Evolutionary conservation across 2,888 invertebrate species (phyloP).

Genomic region (Morpho helenor): DNA sequence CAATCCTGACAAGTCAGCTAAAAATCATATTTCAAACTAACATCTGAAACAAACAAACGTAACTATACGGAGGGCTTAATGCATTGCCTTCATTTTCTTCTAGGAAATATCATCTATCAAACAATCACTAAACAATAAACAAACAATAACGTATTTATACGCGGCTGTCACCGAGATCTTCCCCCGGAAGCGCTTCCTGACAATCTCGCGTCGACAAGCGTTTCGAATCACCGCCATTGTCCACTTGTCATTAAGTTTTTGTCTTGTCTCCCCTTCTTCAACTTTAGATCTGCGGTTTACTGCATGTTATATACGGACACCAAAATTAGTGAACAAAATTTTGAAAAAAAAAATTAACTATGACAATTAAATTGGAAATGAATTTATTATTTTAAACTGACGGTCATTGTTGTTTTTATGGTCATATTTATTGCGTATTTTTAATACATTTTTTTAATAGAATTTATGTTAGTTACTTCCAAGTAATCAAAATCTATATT

Average conservation of each 20-base stretch:
- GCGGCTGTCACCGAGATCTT: conserved; percentile 36
- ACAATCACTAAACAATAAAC: conserved; percentile 34
- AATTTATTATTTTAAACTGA: not conserved
- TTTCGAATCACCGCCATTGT: conserved; percentile 72
- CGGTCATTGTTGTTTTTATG: too few relatives aligned
- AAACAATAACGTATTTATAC: conserved; percentile 48
- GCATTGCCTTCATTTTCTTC: not conserved
- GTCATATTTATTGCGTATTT: too few relatives aligned
- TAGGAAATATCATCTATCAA: conserved; percentile 16
- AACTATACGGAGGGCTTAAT: not conserved
- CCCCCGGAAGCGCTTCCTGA: conserved; percentile 43
- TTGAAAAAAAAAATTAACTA: not conserved
- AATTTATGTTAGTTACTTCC: too few relatives aligned
- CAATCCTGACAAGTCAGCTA: too few relatives aligned
- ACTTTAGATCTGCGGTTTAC: conserved; percentile 53
- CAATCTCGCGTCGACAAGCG: conserved; percentile 65
- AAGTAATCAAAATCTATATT: too few relatives aligned
- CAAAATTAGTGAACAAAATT: not conserved
- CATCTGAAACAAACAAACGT: not conserved
- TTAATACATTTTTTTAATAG: too few relatives aligned
- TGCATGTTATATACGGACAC: conserved; percentile 6
- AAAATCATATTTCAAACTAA: not conserved
- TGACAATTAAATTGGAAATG: too few relatives aligned
- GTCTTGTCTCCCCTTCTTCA: conserved; percentile 63
- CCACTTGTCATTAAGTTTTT: conserved; percentile 79